These are phyloP conservation scores for Silurus glanis DNA, from an alignment of 2,113 vertebrate species.

Conservation along the genomic window DNA sequence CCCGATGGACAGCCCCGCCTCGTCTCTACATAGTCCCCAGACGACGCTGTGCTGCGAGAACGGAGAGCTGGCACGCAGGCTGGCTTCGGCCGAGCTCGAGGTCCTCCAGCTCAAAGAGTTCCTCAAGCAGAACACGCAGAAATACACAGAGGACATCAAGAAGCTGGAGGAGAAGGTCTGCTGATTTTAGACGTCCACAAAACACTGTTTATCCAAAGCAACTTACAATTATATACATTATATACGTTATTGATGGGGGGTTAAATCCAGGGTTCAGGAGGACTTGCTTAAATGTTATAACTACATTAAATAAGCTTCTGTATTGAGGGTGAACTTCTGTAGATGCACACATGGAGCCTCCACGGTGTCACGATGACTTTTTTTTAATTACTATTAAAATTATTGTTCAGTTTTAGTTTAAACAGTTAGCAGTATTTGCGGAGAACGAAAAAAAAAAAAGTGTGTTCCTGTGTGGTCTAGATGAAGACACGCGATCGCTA, in stretches of 20 bases:
- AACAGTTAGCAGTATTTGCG: too few relatives aligned
- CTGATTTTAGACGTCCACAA: not conserved
- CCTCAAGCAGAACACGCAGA: constrained; percentile 81
- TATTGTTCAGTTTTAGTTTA: not conserved
- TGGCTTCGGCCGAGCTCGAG: constrained; percentile 80
- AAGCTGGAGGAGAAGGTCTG: constrained; percentile 93
- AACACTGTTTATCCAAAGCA: too few relatives aligned
- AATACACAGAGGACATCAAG: constrained; percentile 86
- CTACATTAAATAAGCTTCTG: not conserved
- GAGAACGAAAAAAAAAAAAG: not conserved
- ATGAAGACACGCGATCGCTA: constrained; percentile 95
- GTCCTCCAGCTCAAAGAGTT: constrained; percentile 82
- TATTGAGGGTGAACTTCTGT: not conserved
- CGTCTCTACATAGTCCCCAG: constrained; percentile 61
- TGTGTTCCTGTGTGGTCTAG: constrained; percentile 63
- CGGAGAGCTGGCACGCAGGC: constrained; percentile 83
- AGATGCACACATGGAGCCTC: not conserved
- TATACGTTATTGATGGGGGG: too few relatives aligned
- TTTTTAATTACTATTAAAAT: not conserved
- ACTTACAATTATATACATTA: too few relatives aligned
- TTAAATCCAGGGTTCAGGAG: too few relatives aligned
- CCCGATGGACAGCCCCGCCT: constrained; percentile 37
- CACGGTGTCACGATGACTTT: not conserved
- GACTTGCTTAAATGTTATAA: not conserved
- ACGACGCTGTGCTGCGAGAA: constrained; percentile 68